Evolutionary conservation across 2,113 vertebrate genomes (phyloP), one percentile per base, ranked within the genome.

Genomic region (Xenus cinereus): DNA sequence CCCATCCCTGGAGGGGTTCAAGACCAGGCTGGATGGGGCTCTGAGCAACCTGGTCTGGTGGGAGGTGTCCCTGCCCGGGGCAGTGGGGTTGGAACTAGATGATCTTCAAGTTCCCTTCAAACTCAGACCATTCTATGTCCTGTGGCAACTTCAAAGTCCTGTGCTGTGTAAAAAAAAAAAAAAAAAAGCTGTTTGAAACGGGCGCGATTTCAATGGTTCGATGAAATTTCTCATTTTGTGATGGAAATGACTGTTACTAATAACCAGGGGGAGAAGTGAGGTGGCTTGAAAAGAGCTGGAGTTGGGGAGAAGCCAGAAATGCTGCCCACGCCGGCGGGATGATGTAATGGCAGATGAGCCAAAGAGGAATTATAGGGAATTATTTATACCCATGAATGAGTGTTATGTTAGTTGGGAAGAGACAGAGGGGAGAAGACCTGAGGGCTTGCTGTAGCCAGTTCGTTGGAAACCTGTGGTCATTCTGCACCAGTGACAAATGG

Each of bases 361-460:
- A 2, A 78, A 59, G 50, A 91, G 37, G 72, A 83, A 46, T 93
- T 86, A 59, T 4, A 90, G n/a, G 63, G 89, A 74, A 94, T 94
- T 91, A 94, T 84, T 95, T 84, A 87, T 89, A 62, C 28, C 37
- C 41, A 7, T 89, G 84, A 91, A 93, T 84, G 76, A 64, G 45
- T 7, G 41, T 53, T 83, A 57, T 57, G 64, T 87, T 76, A 57
- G 48, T 66, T 1, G 11, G 64, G 66, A 86, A 80, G 80, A 84
- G 57, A 50, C 0, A 5, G 67, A 63, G 18, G 32, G 15, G 32
- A 4, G 56, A 56, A 86, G 32, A 74, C 51, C 57, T 78, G 51
- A 76, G 46, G 37, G 26, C 63, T 91, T 89, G 46, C 46, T 91
- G 50, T 53, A 69, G 50, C 19, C 43, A 6, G 20, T 8, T 82